Percentiles rank a stretch among this genome's conserved stretches.
Evolutionary conservation across 2,888 invertebrate species (phyloP).

Genomic region (Sesia bembeciformis): DNA sequence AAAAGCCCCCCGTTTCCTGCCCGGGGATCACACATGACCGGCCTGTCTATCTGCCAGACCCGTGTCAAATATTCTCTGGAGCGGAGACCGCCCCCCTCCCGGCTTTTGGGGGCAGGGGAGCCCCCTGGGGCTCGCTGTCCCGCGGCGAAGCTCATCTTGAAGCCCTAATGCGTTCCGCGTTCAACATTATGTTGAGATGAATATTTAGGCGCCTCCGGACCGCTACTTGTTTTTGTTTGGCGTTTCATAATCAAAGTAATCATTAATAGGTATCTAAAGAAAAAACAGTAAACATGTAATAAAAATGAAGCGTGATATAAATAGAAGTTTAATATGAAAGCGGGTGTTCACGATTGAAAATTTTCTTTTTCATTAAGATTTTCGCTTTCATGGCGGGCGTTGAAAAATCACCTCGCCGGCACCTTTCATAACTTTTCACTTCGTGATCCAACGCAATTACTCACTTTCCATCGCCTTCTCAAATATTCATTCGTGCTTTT

Average conservation of each 20-base stretch:
- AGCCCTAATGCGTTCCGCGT: constrained; percentile 68
- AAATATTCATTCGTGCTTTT: constrained; percentile 72
- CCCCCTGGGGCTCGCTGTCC: constrained; percentile 70
- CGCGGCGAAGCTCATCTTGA: constrained; percentile 73
- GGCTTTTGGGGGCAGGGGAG: constrained; percentile 44
- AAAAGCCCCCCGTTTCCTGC: constrained; percentile 67
- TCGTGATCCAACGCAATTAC: constrained; percentile 71
- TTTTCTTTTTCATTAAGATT: constrained; percentile 67
- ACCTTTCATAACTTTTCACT: constrained; percentile 75
- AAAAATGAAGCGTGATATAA: background rate
- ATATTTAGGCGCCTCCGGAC: constrained; percentile 47
- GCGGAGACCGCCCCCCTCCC: constrained; percentile 64
- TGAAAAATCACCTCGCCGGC: constrained; percentile 64
- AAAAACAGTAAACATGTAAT: background rate
- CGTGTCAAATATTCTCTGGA: constrained; percentile 75
- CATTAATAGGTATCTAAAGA: background rate
- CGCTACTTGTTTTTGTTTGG: constrained; percentile 25
- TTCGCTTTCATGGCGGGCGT: constrained; percentile 49
- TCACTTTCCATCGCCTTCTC: constrained; percentile 71
- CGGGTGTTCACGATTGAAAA: constrained; percentile 43
- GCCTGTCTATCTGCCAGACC: constrained; percentile 75
- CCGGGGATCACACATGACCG: constrained; percentile 74
- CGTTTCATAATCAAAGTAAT: background rate
- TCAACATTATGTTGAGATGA: constrained; percentile 59
- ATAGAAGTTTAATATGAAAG: constrained; percentile 21